Evolutionary conservation across 2,113 vertebrate genomes (phyloP), one percentile per base, ranked within the genome.

Genomic region (Muntiacus muntjak): DNA sequence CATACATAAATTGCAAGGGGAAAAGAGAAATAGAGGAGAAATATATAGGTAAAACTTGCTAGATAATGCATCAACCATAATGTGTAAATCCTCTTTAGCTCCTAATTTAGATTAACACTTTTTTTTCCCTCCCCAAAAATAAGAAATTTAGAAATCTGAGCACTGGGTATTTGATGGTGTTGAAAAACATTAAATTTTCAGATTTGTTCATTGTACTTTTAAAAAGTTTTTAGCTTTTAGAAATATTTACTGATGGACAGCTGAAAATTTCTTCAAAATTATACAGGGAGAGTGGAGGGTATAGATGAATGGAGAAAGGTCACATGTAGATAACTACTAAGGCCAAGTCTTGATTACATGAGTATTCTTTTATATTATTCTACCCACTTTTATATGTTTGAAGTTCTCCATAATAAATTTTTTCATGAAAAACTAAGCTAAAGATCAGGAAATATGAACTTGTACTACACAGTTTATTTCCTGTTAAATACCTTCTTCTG

Each of bases 221-320:
- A 55, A 7, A 26, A 89, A 54, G 11, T 71, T 94, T 93, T 95
- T 71, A 60, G 87, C 23, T 60, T 30, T 84, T 92, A 89, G 25
- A 62, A 19, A 84, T 97, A 82, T 16, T 88, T 90, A 62, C 30
- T 74, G 10, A 78, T 74, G 1, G 36, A 54, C 64, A 62, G 26
- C 52, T 79, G 62, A 89, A 94, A 87, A 93, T 60, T 93, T 19
- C 36, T 89, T 97, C 36, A 91, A 13, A 89, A 74, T 93, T 98
- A 33, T n/a, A 36, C 76, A 74, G 17, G 33, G 45, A 16, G 1
- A 25, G 26, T 57, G n/a, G 28, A 81, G 3, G 19, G 1, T 79
- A 86, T 26, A 95, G n/a, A 54, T 90, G 57, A 74, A 87, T 54
- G 19, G 78, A 54, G 43, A 94, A 55, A 85, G 58, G 28, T 36